phyloP scores from a whole-genome alignment of 2,797 vertebrate genomes.

The Arctocebus calabarensis region DNA sequence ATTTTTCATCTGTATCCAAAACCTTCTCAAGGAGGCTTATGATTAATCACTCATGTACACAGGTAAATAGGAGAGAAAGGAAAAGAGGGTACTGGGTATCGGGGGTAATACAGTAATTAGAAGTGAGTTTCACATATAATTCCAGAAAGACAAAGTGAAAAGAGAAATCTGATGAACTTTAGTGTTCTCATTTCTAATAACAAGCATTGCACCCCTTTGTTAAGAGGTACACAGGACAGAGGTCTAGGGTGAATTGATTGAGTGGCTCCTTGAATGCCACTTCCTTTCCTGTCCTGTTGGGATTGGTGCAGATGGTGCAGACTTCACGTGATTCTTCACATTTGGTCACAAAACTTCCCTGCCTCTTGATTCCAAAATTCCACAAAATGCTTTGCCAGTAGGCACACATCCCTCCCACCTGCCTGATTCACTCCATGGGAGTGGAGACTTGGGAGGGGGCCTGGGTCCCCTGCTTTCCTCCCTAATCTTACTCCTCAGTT shows the following conservation, averaged over 20 bases:
- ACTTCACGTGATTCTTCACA: background rate
- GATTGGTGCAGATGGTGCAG: background rate
- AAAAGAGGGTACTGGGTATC: background rate
- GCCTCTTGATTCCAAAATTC: slow-evolving; percentile 32
- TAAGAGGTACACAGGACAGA: background rate
- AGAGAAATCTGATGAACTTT: background rate
- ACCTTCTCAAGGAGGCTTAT: background rate
- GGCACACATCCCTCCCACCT: background rate
- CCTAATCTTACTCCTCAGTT: background rate
- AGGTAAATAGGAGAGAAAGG: background rate
- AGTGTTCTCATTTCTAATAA: background rate
- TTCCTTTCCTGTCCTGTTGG: background rate
- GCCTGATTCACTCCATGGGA: background rate
- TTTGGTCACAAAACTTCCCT: background rate
- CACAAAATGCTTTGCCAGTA: background rate
- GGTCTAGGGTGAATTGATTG: background rate
- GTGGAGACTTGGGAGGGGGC: no score
- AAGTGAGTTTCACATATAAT: background rate
- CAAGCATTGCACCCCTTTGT: background rate
- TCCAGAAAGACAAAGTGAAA: background rate
- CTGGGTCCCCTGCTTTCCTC: background rate
- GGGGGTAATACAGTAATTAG: background rate
- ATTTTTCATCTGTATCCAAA: background rate
- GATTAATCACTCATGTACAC: background rate
- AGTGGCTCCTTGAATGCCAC: background rate